Evolutionary conservation across 2,888 invertebrate genomes (phyloP).

Genomic region (Drosophila algonquin): DNA sequence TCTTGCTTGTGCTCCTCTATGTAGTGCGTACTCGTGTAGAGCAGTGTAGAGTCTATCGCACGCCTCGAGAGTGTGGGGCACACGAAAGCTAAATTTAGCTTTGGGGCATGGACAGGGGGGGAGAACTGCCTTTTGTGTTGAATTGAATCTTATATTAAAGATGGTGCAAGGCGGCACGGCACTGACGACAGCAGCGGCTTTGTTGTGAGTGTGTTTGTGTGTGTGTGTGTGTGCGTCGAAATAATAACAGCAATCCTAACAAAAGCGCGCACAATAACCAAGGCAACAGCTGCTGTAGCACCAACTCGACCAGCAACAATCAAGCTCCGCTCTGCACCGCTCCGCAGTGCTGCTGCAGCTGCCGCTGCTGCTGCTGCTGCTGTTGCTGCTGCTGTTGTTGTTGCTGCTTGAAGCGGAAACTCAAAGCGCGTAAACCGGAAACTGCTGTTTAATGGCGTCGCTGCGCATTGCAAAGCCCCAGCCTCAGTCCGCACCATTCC

Average conservation of each 20-base stretch:
- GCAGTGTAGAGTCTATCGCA: slow-evolving; percentile 47
- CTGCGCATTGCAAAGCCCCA: slow-evolving; percentile 59
- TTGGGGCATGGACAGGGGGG: not conserved
- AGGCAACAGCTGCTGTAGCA: slow-evolving; percentile 71
- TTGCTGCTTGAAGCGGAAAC: slow-evolving; percentile 74
- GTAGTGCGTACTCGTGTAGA: slow-evolving; percentile 44
- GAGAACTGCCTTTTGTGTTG: slow-evolving; percentile 50
- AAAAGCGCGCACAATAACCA: slow-evolving; percentile 71
- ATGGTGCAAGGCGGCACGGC: slow-evolving; percentile 64
- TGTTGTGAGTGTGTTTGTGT: slow-evolving; percentile 8
- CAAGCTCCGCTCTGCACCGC: slow-evolving; percentile 29
- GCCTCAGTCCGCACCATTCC: slow-evolving; percentile 33
- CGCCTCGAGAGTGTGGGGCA: slow-evolving; percentile 34
- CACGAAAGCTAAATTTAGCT: slow-evolving; percentile 54
- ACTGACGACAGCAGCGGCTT: slow-evolving; percentile 35
- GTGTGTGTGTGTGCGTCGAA: slow-evolving; percentile 58
- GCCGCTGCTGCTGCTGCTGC: slow-evolving; percentile 19
- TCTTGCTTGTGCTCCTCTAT: not conserved
- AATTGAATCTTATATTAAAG: slow-evolving; percentile 78
- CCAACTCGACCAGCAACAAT: slow-evolving; percentile 70
- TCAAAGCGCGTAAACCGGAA: slow-evolving; percentile 79
- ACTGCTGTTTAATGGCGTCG: slow-evolving; percentile 76
- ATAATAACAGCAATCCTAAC: slow-evolving; percentile 72
- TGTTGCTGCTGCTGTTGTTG: slow-evolving; percentile 45
- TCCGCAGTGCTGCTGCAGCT: slow-evolving; percentile 15